phyloP scores from a whole-genome alignment of 1,140 invertebrate species.

The Arion vulgaris region DNA sequence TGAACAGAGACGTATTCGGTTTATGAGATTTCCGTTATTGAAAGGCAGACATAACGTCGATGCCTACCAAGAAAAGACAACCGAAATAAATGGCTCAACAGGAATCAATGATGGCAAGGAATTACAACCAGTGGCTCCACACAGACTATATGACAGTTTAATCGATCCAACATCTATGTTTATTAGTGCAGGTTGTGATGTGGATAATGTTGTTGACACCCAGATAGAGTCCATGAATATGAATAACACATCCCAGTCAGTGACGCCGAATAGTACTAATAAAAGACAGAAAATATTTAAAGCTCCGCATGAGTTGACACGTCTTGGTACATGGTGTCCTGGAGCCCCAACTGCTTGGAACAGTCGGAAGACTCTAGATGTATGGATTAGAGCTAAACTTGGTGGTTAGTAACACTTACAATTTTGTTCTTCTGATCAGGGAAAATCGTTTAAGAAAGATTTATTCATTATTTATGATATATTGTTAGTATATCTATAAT shows the following conservation, averaged over 20 bases:
- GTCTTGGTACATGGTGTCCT: slow-evolving; percentile 59
- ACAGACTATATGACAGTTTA: slow-evolving; percentile 65
- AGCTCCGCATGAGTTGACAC: slow-evolving; percentile 60
- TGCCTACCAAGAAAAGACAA: slow-evolving; percentile 57
- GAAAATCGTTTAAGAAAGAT: too few relatives aligned
- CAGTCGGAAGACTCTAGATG: slow-evolving; percentile 64
- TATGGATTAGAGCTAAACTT: slow-evolving; percentile 62
- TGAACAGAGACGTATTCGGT: slow-evolving; percentile 58
- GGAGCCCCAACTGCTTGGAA: slow-evolving; percentile 67
- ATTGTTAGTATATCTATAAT: too few relatives aligned
- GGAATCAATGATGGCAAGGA: slow-evolving; percentile 68
- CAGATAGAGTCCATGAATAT: slow-evolving; percentile 63
- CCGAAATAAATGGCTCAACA: slow-evolving; percentile 46
- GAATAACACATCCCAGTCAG: slow-evolving; percentile 62
- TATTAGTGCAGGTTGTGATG: slow-evolving; percentile 68
- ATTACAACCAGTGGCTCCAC: slow-evolving; percentile 58
- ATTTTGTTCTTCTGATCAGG: slow-evolving; percentile 1
- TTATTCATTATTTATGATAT: too few relatives aligned
- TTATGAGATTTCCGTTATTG: slow-evolving; percentile 68
- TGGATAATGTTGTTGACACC: slow-evolving; percentile 64
- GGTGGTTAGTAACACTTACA: slow-evolving; percentile 56
- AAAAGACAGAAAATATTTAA: slow-evolving; percentile 55
- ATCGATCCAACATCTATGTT: slow-evolving; percentile 70
- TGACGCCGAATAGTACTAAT: slow-evolving; percentile 50
- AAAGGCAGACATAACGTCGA: slow-evolving; percentile 60